A percentile compares a stretch with the other conserved stretches of the same genome.
These are phyloP conservation scores for Chlorops oryzae DNA, from an alignment of 1,140 invertebrate genomes.

Conservation along the genomic window DNA sequence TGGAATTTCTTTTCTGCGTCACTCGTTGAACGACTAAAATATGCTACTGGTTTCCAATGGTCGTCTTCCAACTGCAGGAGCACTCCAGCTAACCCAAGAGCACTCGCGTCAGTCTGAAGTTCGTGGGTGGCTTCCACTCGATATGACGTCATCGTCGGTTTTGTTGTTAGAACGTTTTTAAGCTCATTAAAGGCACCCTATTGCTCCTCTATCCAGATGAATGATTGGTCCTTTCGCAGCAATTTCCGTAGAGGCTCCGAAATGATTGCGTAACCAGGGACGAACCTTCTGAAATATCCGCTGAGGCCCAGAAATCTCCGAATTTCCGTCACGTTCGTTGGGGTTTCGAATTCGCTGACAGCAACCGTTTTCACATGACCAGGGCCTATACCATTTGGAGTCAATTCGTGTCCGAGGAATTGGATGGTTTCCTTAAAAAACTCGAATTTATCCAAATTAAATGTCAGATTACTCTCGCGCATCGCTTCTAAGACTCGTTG, in stretches of 20 bases:
- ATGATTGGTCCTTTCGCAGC: slow-evolving; percentile 17
- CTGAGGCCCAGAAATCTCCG: slow-evolving; percentile 18
- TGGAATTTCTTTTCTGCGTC: no score
- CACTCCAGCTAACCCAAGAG: no score
- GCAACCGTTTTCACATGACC: slow-evolving; percentile 18
- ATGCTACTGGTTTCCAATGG: no score
- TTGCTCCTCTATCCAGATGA: no score
- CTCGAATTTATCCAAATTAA: slow-evolving; percentile 48
- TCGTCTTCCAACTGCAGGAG: no score
- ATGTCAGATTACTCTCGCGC: slow-evolving; percentile 34
- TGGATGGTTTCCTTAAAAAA: slow-evolving; percentile 35
- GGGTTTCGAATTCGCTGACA: slow-evolving; percentile 13
- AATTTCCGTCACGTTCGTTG: slow-evolving; percentile 9
- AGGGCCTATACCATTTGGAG: slow-evolving; percentile 11
- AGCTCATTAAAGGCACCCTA: no score
- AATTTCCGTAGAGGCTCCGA: slow-evolving; percentile 8
- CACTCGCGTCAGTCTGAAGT: no score
- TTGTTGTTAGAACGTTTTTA: no score
- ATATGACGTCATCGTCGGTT: no score
- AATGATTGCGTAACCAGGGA: slow-evolving; percentile 21
- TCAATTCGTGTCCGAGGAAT: slow-evolving; percentile 13
- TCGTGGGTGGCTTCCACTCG: no score
- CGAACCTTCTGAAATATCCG: slow-evolving; percentile 31
- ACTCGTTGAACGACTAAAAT: no score
- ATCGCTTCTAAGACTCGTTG: slow-evolving; percentile 2